These are phyloP conservation scores for Pseudoatta argentina DNA, from an alignment of 1,140 invertebrate genomes.

Conservation along the genomic window DNA sequence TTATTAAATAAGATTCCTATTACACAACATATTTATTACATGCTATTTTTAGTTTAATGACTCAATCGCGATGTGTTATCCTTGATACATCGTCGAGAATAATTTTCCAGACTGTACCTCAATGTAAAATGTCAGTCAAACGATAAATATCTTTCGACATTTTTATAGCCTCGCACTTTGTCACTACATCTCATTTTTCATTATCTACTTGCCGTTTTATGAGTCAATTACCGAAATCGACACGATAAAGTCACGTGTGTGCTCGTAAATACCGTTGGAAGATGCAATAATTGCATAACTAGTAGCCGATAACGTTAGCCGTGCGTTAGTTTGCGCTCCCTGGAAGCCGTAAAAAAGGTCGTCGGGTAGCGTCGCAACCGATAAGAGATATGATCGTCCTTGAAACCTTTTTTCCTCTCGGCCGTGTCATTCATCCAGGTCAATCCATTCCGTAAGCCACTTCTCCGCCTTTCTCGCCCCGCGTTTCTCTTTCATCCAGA, in stretches of 20 bases:
- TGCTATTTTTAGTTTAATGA: neutral
- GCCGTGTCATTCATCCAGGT: conserved; percentile 63
- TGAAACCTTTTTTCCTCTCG: conserved; percentile 50
- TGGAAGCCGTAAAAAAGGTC: conserved; percentile 24
- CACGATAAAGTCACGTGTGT: conserved; percentile 9
- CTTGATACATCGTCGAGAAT: neutral
- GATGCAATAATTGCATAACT: conserved; percentile 34
- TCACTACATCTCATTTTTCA: conserved; percentile 8
- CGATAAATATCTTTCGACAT: conserved; percentile 6
- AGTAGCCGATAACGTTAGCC: conserved; percentile 44
- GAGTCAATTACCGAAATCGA: conserved; percentile 26
- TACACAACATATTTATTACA: neutral
- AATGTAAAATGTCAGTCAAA: neutral
- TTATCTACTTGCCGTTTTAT: conserved; percentile 25
- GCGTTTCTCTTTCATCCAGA: too few relatives aligned
- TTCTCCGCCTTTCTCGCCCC: neutral
- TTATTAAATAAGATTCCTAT: neutral
- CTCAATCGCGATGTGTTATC: neutral
- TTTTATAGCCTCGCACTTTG: conserved; percentile 27
- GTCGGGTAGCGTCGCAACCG: neutral
- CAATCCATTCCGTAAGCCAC: neutral
- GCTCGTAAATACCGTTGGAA: conserved; percentile 28
- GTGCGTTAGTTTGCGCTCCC: neutral
- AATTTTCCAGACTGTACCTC: neutral
- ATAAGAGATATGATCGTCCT: conserved; percentile 61